These are phyloP conservation scores for Marmota flaviventris DNA, from an alignment of 2,113 vertebrate species.

Conservation along the genomic window DNA sequence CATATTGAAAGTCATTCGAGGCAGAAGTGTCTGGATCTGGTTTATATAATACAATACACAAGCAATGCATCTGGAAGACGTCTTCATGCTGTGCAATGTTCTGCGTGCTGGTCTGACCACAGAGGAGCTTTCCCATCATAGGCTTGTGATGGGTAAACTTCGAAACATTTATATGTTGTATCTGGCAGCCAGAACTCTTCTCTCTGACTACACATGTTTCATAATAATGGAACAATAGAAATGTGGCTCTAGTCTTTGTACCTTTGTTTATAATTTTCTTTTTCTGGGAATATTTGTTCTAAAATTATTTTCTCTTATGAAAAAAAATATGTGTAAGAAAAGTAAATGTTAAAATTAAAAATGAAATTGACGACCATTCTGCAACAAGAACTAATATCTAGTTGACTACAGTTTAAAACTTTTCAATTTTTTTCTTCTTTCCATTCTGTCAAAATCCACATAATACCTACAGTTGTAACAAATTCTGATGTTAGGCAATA, in stretches of 20 bases:
- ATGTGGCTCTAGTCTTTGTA: slow-evolving; percentile 48
- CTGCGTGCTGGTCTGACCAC: slow-evolving; percentile 35
- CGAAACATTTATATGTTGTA: slow-evolving; percentile 37
- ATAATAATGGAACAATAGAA: slow-evolving; percentile 52
- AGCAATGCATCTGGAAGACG: slow-evolving; percentile 31
- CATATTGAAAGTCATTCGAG: neutral
- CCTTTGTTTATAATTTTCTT: slow-evolving; percentile 53
- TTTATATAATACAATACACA: slow-evolving; percentile 46
- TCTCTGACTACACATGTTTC: slow-evolving; percentile 22
- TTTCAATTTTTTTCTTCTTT: neutral
- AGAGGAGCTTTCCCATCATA: slow-evolving; percentile 12
- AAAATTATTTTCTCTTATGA: slow-evolving; percentile 65
- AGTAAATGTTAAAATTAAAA: slow-evolving; percentile 35
- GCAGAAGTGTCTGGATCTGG: slow-evolving; percentile 43
- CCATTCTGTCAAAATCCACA: neutral
- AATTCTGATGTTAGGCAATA: neutral
- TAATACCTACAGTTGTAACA: neutral
- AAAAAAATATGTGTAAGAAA: slow-evolving; percentile 35
- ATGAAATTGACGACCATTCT: neutral
- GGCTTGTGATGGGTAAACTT: slow-evolving; percentile 8
- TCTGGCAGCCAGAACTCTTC: slow-evolving; percentile 47
- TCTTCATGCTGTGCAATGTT: neutral
- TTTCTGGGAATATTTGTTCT: slow-evolving; percentile 48
- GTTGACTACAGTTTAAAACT: neutral
- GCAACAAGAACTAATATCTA: neutral